phyloP scores from a whole-genome alignment of 2,797 vertebrate species.

The Phataginus tetradactyla region DNA sequence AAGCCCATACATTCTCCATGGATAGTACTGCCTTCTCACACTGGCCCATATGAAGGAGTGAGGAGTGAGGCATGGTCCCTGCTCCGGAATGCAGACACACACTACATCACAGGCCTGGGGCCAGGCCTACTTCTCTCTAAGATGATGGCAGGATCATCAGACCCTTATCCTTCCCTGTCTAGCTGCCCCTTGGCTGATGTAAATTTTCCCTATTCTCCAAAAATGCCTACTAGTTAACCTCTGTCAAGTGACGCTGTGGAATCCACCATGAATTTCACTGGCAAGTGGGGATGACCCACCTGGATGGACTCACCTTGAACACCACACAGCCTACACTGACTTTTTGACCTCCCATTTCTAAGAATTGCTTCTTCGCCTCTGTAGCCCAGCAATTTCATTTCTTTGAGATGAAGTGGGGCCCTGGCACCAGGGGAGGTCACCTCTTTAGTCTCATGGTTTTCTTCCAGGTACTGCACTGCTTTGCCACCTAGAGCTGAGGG shows the following conservation, averaged over 20 bases:
- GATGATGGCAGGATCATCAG: neutral
- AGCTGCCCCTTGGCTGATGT: neutral
- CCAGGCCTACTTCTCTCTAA: neutral
- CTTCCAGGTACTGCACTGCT: neutral
- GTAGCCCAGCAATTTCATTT: neutral
- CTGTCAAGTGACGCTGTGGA: neutral
- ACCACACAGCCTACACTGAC: neutral
- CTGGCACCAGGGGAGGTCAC: neutral
- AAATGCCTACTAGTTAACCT: neutral
- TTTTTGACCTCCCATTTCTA: neutral
- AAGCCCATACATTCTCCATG: neutral
- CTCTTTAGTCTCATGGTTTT: neutral
- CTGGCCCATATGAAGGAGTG: neutral
- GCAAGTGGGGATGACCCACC: neutral
- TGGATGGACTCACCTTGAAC: neutral
- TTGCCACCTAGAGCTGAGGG: neutral
- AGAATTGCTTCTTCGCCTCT: neutral
- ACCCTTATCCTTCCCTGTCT: neutral
- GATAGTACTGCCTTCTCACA: neutral
- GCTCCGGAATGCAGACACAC: neutral
- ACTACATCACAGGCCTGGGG: accelerated
- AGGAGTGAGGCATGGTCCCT: accelerated
- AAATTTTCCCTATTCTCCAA: neutral
- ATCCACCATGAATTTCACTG: neutral
- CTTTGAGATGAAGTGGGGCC: neutral